Evolutionary conservation across 92 coral and sea anemone species (phyloP).

Genomic region (Siderastrea siderea): DNA sequence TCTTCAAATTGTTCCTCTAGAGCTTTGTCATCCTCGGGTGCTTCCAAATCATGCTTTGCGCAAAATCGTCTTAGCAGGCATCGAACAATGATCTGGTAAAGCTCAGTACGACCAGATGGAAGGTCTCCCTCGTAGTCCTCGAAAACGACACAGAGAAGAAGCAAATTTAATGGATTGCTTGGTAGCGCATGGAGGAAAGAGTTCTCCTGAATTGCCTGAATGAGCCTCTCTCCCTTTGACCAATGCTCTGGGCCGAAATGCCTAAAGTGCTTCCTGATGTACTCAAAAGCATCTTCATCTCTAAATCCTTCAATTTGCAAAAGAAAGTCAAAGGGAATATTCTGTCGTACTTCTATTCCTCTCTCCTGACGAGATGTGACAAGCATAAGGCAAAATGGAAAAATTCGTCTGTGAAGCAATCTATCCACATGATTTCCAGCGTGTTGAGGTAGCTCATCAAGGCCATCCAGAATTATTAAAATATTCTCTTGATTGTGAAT

Average conservation of each 20-base stretch:
- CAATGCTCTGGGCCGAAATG: neutral
- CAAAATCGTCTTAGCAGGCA: slow-evolving; percentile 1
- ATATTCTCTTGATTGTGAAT: neutral
- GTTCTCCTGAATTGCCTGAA: neutral
- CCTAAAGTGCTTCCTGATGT: neutral
- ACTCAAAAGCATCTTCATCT: neutral
- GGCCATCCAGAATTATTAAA: slow-evolving; percentile 5
- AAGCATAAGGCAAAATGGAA: neutral
- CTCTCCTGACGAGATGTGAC: neutral
- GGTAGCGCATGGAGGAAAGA: neutral
- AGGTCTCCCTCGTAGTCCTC: neutral
- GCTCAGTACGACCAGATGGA: neutral
- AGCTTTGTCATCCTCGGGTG: neutral
- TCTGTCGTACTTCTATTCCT: neutral
- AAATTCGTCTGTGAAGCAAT: neutral
- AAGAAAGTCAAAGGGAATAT: neutral
- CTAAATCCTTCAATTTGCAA: neutral
- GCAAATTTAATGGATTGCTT: neutral
- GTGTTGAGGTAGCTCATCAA: neutral
- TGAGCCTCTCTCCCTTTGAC: neutral
- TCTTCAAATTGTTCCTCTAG: no score
- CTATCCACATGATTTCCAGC: neutral
- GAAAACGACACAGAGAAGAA: neutral
- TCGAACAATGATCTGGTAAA: neutral
- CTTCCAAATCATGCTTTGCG: neutral